Evolutionary conservation across 2,113 vertebrate species (phyloP).

Genomic region (Strix aluco): DNA sequence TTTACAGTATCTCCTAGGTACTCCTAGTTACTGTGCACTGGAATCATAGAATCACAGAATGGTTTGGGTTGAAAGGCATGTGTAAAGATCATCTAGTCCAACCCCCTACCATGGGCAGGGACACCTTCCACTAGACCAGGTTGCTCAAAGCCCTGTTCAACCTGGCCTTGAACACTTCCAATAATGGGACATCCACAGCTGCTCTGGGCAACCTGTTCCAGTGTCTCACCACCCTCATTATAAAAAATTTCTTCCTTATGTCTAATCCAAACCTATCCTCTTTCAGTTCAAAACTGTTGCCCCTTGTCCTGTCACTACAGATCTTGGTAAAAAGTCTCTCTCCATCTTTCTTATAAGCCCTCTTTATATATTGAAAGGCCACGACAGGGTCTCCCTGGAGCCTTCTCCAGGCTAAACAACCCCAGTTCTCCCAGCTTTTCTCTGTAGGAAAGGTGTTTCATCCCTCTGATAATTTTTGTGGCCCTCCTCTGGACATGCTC

Average conservation of each 20-base stretch:
- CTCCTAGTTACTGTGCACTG: neutral
- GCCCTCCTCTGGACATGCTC: neutral
- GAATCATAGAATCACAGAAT: neutral
- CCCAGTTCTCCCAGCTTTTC: neutral
- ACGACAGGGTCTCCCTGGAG: neutral
- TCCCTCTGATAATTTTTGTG: neutral
- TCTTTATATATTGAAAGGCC: neutral
- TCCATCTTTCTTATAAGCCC: neutral
- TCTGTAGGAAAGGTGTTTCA: neutral
- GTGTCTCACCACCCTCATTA: neutral
- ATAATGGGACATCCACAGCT: neutral
- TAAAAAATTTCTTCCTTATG: neutral
- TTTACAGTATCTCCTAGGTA: neutral
- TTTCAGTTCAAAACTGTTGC: neutral
- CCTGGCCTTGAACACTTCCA: neutral
- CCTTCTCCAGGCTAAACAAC: neutral
- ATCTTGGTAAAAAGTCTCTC: neutral
- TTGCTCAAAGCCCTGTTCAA: neutral
- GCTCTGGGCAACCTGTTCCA: neutral
- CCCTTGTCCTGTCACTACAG: neutral
- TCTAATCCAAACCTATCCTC: neutral
- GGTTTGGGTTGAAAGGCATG: neutral
- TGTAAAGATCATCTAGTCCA: neutral
- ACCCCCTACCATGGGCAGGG: neutral
- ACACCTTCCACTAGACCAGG: neutral